Percentiles rank a stretch among this genome's conserved stretches.
Conservation (phyloP, 2,797 vertebrate genomes). For the Protosalanx chinensis region DNA sequence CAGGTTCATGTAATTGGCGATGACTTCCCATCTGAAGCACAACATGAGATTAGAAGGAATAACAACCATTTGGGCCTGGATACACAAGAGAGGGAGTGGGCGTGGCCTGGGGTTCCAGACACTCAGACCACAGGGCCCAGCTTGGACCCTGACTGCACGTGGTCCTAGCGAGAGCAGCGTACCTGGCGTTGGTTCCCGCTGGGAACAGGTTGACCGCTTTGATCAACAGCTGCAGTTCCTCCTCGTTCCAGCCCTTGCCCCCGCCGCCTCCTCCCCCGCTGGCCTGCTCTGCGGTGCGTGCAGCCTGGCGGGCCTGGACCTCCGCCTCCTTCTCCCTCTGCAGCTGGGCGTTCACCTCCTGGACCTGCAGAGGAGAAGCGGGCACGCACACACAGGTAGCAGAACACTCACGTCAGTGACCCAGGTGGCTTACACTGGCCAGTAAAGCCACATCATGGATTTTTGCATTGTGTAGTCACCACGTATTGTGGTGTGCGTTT, state of each 20-base stretch:
- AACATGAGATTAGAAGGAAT: slow-evolving; percentile 11
- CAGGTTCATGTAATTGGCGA: slow-evolving; percentile 98
- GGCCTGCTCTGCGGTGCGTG: slow-evolving; percentile 82
- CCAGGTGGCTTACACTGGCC: not conserved
- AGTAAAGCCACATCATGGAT: not conserved
- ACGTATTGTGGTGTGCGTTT: no score
- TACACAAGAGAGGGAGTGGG: not conserved
- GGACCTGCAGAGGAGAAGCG: slow-evolving; percentile 71
- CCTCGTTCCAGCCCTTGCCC: slow-evolving; percentile 90
- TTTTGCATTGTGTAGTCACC: no score
- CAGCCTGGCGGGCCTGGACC: slow-evolving; percentile 84
- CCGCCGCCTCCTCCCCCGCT: slow-evolving; percentile 74
- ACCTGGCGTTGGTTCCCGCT: slow-evolving; percentile 97
- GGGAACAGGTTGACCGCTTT: slow-evolving; percentile 99
- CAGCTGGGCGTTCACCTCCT: slow-evolving; percentile 88
- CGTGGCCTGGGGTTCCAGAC: no score
- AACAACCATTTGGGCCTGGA: not conserved
- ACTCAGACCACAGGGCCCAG: not conserved
- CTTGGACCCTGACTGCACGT: not conserved
- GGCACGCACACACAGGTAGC: slow-evolving; percentile 2
- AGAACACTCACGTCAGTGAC: not conserved
- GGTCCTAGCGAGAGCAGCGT: slow-evolving; percentile 15
- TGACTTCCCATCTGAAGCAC: slow-evolving; percentile 90
- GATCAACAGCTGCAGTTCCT: slow-evolving; percentile 94
- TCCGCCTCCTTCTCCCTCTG: slow-evolving; percentile 90